Evolutionary conservation across 2,797 vertebrate species (phyloP), one percentile per base, ranked within the genome.

Genomic region (Oceanodroma leucorhoa): DNA sequence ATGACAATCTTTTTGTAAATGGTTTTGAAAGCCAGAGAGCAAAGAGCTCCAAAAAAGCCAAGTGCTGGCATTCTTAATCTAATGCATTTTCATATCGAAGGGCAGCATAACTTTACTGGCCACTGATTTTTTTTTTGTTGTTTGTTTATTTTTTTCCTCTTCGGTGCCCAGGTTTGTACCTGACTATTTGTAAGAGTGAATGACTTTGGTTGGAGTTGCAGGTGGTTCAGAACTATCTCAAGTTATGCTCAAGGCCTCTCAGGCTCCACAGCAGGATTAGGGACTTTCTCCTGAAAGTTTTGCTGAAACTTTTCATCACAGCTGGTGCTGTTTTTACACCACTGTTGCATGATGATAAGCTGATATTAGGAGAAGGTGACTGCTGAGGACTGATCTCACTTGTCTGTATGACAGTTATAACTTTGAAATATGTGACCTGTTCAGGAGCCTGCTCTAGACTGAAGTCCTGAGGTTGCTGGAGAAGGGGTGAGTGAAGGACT

Each of bases 1-100:
- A 67, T 89, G 7, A 45, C 19, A 8, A 69, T 83, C 14, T 78
- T 72, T 90, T n/a, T 73, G 30, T 36, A 75, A 83, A 83, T 45
- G 14, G 2, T 36, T 95, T 94, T 69, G 54, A 79, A 85, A 93
- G 8, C 13, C 43, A 76, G 62, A 88, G 45, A 62, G 64, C 34
- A 65, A 70, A 87, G n/a, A 58, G 1, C 26, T 95, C 29, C 2
- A 38, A 65, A 77, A 58, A 70, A 51, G 13, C 51, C 14, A 51
- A n/a, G 12, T 26, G 27, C 34, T 41, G 15, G 14, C 32, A 6
- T 58, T 72, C 43, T 73, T 70, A 27, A 6, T 79, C 3, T 32
- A 23, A 29, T 30, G 27, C 7, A 14, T 66, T 84, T 73, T 11
- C 26, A 14, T 34, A 19, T 70, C 55, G 45, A 60, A 45, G 23